Percentiles rank a stretch among this genome's conserved stretches.
phyloP scores from a whole-genome alignment of 2,888 invertebrate species.

The Desoria tigrina region DNA sequence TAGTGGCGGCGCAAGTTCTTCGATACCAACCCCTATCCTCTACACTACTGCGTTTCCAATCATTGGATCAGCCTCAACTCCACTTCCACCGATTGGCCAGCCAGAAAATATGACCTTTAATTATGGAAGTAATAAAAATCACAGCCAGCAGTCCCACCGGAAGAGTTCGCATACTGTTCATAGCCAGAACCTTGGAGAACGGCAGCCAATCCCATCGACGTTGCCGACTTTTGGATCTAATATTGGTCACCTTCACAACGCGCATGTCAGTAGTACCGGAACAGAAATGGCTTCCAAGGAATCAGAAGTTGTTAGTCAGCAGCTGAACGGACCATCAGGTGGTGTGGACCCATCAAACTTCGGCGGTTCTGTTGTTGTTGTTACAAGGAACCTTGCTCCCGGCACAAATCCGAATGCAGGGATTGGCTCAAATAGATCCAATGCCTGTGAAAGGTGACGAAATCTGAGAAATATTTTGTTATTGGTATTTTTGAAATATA shows the following conservation, averaged over 20 bases:
- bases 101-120: not conserved
- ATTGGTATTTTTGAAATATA: not conserved
- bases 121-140: not conserved
- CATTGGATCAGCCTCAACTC: constrained; percentile 32
- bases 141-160: not conserved
- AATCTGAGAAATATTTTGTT: not conserved
- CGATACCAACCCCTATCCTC: constrained; percentile 23
- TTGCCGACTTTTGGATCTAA: not conserved
- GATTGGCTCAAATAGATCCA: constrained; percentile 12
- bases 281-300: not conserved
- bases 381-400: constrained; percentile 41
- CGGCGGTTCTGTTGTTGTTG: not conserved
- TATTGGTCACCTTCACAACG: not conserved
- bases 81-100: constrained; percentile 11
- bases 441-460: constrained; percentile 10
- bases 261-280: not conserved
- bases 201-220: constrained; percentile 3
- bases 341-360: not conserved
- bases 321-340: not conserved
- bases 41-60: constrained; percentile 25
- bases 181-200: not conserved
- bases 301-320: not conserved
- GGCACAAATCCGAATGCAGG: constrained; percentile 34
- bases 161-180: not conserved
- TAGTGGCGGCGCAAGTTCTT: constrained; percentile 24